Evolutionary conservation across 2,113 vertebrate genomes (phyloP).

Genomic region (Talpa occidentalis): DNA sequence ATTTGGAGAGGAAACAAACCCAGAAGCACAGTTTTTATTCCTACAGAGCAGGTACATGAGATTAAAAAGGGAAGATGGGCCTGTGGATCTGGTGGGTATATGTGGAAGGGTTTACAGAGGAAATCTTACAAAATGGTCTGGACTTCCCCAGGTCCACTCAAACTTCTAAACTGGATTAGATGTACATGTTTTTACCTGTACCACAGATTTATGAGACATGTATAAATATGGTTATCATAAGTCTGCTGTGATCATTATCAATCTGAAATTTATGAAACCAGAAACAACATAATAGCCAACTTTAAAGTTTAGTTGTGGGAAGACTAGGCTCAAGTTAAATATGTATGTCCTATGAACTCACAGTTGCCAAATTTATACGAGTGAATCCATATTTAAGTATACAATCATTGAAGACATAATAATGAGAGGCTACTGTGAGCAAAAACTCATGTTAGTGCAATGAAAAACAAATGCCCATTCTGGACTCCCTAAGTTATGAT

Average conservation of each 20-base stretch:
- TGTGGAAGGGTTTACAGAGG: not conserved
- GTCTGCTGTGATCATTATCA: not conserved
- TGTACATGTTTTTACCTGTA: constrained; percentile 8
- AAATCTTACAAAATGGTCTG: not conserved
- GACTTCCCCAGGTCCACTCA: not conserved
- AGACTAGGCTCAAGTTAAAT: constrained; percentile 23
- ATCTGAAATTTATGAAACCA: constrained; percentile 29
- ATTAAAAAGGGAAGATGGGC: not conserved
- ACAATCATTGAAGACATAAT: not conserved
- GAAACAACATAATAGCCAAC: not conserved
- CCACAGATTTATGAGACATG: constrained; percentile 4
- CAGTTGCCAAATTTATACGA: not conserved
- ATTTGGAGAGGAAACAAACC: not conserved
- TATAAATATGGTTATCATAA: not conserved
- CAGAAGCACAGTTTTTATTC: not conserved
- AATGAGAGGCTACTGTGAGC: not conserved
- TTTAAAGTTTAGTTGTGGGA: constrained; percentile 15
- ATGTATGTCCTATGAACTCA: not conserved
- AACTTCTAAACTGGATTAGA: not conserved
- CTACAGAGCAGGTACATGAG: not conserved
- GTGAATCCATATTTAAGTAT: constrained; percentile 22
- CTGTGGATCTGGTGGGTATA: not conserved
- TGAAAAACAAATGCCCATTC: not conserved
- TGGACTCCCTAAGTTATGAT: not conserved
- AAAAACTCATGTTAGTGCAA: not conserved